Percentiles rank a stretch among this genome's conserved stretches.
These are phyloP conservation scores for Lampris incognitus DNA, from an alignment of 2,113 vertebrate genomes.

Conservation along the genomic window DNA sequence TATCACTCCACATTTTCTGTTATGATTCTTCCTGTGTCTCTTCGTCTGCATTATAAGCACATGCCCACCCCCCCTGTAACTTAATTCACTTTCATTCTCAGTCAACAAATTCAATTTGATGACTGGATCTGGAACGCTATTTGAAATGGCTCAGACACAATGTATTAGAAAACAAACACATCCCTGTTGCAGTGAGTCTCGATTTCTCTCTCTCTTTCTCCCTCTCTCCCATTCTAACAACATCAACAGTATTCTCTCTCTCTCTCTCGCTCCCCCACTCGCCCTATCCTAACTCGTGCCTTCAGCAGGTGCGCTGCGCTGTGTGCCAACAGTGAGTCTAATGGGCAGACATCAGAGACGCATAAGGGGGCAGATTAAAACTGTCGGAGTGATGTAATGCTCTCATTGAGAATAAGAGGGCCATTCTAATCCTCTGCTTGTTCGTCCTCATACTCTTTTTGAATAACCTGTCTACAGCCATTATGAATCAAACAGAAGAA, in stretches of 20 bases:
- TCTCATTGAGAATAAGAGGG: not conserved
- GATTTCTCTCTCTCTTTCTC: not conserved
- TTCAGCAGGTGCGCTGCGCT: not conserved
- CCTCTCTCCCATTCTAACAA: not conserved
- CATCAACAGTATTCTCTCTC: too few relatives aligned
- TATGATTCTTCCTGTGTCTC: constrained; percentile 14
- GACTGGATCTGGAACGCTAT: constrained; percentile 18
- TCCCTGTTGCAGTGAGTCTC: not conserved
- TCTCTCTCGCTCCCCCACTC: not conserved
- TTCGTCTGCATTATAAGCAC: constrained; percentile 30
- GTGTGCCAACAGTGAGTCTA: constrained; percentile 2
- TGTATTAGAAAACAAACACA: not conserved
- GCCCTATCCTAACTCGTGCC: not conserved
- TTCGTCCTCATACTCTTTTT: not conserved
- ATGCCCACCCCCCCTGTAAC: constrained; percentile 53
- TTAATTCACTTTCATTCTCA: constrained; percentile 54
- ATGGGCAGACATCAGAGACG: not conserved
- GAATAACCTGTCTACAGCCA: not conserved
- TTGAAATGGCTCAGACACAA: constrained; percentile 29
- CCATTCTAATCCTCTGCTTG: too few relatives aligned
- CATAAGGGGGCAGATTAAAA: constrained; percentile 22
- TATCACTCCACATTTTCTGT: constrained; percentile 48
- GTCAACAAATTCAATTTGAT: constrained; percentile 53
- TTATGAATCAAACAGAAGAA: not conserved
- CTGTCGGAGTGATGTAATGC: not conserved